Conservation (phyloP, 2,888 invertebrate genomes). For the Lasioglossum pauxillum region DNA sequence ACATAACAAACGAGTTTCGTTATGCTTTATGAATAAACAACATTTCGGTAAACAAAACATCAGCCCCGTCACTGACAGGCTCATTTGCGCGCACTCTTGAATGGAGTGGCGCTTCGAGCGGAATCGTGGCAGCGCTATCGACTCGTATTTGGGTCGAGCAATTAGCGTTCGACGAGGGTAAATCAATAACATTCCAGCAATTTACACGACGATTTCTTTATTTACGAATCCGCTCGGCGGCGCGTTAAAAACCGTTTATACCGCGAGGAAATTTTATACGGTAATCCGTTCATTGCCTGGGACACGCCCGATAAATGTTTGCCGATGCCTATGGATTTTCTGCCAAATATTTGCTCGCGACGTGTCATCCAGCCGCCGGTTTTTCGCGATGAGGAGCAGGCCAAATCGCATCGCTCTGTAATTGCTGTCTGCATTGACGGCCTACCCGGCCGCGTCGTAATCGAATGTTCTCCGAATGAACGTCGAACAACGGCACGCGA, state of each 20-base stretch:
- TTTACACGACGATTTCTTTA: constrained; percentile 34
- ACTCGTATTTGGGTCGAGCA: constrained; percentile 17
- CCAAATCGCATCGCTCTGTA: constrained; percentile 54
- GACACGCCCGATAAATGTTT: constrained; percentile 66
- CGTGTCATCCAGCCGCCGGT: constrained; percentile 54
- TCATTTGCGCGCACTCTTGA: background rate
- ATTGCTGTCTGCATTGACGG: constrained; percentile 57
- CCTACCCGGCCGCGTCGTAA: constrained; percentile 49
- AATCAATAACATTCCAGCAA: constrained; percentile 50
- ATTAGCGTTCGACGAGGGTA: constrained; percentile 29
- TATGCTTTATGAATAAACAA: background rate
- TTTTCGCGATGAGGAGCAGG: constrained; percentile 53
- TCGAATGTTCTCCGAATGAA: constrained; percentile 53
- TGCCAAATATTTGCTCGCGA: constrained; percentile 70
- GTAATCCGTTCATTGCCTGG: constrained; percentile 61
- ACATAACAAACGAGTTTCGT: background rate
- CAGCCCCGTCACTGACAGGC: background rate
- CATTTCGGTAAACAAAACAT: constrained; percentile 6
- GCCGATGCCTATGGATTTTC: constrained; percentile 64
- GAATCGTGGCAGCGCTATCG: background rate
- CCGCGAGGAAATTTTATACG: constrained; percentile 45
- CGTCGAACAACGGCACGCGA: constrained; percentile 17
- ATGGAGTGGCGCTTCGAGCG: background rate
- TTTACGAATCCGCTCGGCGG: constrained; percentile 25
- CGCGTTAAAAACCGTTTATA: constrained; percentile 60